Evolutionary conservation across 1,140 invertebrate species (phyloP), one percentile per base, ranked within the genome.

Genomic region (Periplaneta americana): DNA sequence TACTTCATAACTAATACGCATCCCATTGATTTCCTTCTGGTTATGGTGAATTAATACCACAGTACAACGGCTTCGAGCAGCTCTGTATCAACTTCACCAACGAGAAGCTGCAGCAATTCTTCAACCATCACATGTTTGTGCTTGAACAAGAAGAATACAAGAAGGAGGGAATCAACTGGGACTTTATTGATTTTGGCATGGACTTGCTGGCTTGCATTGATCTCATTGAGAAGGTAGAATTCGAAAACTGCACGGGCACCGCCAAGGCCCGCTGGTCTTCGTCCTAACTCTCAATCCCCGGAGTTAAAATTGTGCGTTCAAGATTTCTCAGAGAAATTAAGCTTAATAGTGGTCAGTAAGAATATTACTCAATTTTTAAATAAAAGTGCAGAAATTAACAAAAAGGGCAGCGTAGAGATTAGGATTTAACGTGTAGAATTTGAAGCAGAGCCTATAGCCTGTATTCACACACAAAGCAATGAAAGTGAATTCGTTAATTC

Each of bases 41-140:
- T 28, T n/a, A 66, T 66, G 48, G n/a, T 66, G 48, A n/a, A 66
- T 8, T 2, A n/a, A 66, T n/a, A n/a, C 22, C 39, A 79, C 83
- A 89, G 88, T 88, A 85, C 85, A 93, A 93, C 88, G 91, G 91
- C 79, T 93, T 94, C 86, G 92, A 93, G 87, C 92, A 93, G 86
- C 85, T 93, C 81, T 86, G 93, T 87, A 93, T 93, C 88, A 92
- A 92, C 88, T 92, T 92, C 87, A 92, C 91, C 83, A 92, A 92
- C 85, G 92, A 92, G 86, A 89, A 91, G 83, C 87, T 92, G 34
- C 92, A 92, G 84, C 92, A 92, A 85, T 92, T 92, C 88, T 92
- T 92, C 90, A 92, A 92, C 86, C 91, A 92, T 84, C 91, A 92
- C 90, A 92, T 92, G 91, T 92, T 92, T 86, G 91, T 92, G 28